phyloP scores from a whole-genome alignment of 2,888 invertebrate species.

The Thysanoteuthis rhombus region DNA sequence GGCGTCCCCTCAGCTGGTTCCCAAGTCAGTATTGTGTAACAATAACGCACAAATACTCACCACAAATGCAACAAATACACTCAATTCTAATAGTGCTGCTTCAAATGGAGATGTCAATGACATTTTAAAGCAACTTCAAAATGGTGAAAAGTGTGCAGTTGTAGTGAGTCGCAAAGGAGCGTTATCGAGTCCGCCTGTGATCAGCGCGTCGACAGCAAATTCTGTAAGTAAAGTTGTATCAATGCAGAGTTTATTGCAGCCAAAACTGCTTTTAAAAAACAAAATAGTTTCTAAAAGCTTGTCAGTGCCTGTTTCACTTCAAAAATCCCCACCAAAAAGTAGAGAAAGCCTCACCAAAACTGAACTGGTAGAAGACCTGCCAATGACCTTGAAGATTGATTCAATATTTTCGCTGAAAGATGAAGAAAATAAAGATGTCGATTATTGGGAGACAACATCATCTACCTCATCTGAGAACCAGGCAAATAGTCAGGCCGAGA shows the following conservation, averaged over 20 bases:
- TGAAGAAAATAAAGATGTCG: background rate
- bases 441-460: background rate
- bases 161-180: background rate
- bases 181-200: background rate
- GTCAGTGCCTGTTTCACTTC: background rate
- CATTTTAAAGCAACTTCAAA: background rate
- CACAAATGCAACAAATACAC: background rate
- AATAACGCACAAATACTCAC: background rate
- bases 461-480: background rate
- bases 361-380: background rate
- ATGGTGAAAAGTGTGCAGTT: background rate
- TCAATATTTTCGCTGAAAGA: background rate
- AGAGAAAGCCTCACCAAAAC: background rate
- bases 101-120: background rate
- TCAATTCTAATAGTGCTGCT: background rate
- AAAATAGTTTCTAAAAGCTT: background rate
- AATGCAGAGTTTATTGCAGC: background rate
- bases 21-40: background rate
- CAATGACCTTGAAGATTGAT: slow-evolving; percentile 15
- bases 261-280: too few species aligned
- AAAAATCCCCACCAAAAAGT: background rate
- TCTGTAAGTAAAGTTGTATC: background rate
- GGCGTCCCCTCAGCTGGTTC: background rate
- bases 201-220: background rate
- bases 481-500: background rate